A percentile compares a stretch with the other conserved stretches of the same genome.
phyloP scores from a whole-genome alignment of 2,113 vertebrate species.

The Muntiacus reevesi region DNA sequence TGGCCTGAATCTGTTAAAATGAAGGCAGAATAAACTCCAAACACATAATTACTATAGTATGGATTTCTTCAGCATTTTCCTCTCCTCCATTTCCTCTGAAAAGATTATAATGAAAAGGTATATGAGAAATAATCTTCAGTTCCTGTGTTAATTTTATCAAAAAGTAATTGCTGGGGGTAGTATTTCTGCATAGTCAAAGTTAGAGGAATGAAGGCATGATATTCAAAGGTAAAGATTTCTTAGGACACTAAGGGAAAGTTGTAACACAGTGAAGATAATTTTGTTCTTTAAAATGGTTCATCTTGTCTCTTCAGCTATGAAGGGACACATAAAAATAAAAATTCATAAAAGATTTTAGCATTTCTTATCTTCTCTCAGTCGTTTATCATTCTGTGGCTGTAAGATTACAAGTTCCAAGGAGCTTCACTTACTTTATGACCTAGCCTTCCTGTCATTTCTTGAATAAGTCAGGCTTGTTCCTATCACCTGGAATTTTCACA shows the following conservation, averaged over 20 bases:
- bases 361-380: not conserved
- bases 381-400: not conserved
- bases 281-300: not conserved
- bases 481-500: not conserved
- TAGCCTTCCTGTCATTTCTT: not conserved
- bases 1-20: not conserved
- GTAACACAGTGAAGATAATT: conserved; percentile 15
- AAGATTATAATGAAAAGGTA: not conserved
- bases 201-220: not conserved
- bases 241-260: not conserved
- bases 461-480: not conserved
- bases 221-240: not conserved
- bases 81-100: not conserved
- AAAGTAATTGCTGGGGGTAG: not conserved
- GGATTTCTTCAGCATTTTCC: conserved; percentile 13
- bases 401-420: not conserved
- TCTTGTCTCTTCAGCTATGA: not conserved
- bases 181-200: not conserved
- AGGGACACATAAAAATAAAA: not conserved
- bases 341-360: not conserved
- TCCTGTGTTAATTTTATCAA: conserved; percentile 23
- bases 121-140: not conserved
- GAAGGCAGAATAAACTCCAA: conserved; percentile 38
- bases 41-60: not conserved
- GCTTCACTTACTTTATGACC: not conserved